phyloP scores from a whole-genome alignment of 1,140 invertebrate genomes.

The Brachionus manjavacas region DNA sequence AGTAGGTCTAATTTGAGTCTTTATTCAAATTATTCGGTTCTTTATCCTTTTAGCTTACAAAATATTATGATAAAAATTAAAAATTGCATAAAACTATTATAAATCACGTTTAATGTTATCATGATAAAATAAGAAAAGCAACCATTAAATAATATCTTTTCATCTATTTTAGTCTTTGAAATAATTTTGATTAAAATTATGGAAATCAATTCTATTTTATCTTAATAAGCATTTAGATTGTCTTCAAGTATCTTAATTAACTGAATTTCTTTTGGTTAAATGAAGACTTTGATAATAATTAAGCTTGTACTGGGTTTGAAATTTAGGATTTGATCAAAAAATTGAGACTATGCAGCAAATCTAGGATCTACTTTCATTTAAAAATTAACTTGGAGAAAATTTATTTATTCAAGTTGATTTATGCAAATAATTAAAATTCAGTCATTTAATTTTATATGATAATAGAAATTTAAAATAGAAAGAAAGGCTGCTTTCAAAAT shows the following conservation, averaged over 20 bases:
- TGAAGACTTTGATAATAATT: background rate
- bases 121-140: background rate
- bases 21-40: background rate
- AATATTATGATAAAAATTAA: background rate
- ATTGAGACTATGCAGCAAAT: background rate
- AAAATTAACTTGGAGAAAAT: background rate
- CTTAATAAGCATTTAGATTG: conserved; percentile 9
- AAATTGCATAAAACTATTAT: background rate
- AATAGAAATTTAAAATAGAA: background rate
- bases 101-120: background rate
- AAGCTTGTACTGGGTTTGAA: background rate
- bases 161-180: background rate
- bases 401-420: background rate
- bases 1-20: background rate
- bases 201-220: background rate
- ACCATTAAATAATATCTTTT: background rate
- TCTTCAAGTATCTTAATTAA: conserved; percentile 15
- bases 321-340: background rate
- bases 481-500: background rate
- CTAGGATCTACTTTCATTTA: background rate
- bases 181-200: background rate
- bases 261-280: background rate
- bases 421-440: background rate
- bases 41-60: background rate
- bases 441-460: background rate